phyloP scores from a whole-genome alignment of 2,888 invertebrate genomes.

The Actias luna region DNA sequence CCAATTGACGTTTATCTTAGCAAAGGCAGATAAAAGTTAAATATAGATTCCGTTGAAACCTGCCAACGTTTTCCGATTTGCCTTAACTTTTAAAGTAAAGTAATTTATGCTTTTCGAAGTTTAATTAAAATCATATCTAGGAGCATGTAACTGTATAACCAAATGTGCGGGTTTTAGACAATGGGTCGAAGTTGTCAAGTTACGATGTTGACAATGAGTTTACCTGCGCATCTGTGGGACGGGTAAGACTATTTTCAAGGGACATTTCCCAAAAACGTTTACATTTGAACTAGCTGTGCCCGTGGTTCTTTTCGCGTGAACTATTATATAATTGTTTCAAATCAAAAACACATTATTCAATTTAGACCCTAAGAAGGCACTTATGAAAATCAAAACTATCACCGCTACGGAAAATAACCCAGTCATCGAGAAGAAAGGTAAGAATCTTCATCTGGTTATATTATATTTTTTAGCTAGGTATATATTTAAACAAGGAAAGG shows the following conservation, averaged over 20 bases:
- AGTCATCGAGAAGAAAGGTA: too few species aligned
- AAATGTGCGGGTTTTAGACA: constrained; percentile 17
- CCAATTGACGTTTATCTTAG: constrained; percentile 52
- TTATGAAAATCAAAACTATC: too few species aligned
- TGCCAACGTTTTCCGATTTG: not conserved
- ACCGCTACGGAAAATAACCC: too few species aligned
- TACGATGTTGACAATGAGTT: constrained; percentile 9
- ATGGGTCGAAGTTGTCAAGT: constrained; percentile 7
- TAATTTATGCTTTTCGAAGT: constrained; percentile 17
- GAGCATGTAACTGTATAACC: constrained; percentile 3
- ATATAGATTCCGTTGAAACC: constrained; percentile 29
- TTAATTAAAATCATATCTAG: constrained; percentile 15
- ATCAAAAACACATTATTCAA: too few species aligned
- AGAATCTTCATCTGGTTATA: too few species aligned
- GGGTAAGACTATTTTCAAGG: not conserved
- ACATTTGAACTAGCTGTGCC: too few species aligned
- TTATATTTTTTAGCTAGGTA: too few species aligned
- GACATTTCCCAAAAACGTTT: not conserved
- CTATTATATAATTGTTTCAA: too few species aligned
- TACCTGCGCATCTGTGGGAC: constrained; percentile 10
- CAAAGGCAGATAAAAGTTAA: constrained; percentile 52
- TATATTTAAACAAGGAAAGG: too few species aligned
- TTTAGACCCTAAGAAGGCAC: too few species aligned
- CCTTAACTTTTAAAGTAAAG: constrained; percentile 11
- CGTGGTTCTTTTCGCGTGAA: too few species aligned